phyloP scores from a whole-genome alignment of 2,888 invertebrate species.

The Calliphora vomitoria region DNA sequence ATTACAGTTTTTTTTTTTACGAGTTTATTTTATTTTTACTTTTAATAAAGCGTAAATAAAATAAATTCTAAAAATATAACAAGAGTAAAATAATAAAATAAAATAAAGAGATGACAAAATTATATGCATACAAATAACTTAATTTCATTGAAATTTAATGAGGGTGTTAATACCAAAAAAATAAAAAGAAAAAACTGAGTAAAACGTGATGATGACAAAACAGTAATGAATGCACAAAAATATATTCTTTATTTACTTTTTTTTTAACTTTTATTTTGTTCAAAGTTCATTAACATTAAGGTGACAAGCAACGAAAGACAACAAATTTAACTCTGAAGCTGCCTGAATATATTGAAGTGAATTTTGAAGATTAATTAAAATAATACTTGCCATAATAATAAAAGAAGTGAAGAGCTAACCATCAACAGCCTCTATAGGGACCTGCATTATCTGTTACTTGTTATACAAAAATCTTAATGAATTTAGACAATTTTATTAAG shows the following conservation, averaged over 20 bases:
- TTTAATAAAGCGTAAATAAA: conserved; percentile 1
- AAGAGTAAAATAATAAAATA: conserved; percentile 16
- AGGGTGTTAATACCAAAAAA: conserved; percentile 60
- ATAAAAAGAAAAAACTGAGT: conserved; percentile 4
- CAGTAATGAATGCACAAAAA: conserved; percentile 50
- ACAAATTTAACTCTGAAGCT: not conserved
- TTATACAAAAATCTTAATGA: conserved; percentile 56
- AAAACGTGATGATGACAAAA: conserved; percentile 55
- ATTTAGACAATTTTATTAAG: not conserved
- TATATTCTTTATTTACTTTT: not conserved
- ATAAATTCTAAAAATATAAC: conserved; percentile 48
- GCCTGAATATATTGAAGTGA: conserved; percentile 25
- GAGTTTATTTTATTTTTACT: not conserved
- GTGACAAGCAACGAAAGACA: conserved; percentile 31
- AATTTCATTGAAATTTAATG: conserved; percentile 66
- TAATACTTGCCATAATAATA: conserved; percentile 29
- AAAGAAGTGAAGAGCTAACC: conserved; percentile 7
- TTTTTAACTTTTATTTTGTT: conserved; percentile 25
- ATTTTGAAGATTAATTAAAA: conserved; percentile 60
- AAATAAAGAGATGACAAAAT: conserved; percentile 3
- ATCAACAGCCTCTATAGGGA: conserved; percentile 26
- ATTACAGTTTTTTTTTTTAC: not conserved
- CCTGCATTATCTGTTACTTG: conserved; percentile 52
- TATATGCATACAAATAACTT: conserved; percentile 45
- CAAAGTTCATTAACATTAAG: conserved; percentile 66